Evolutionary conservation across 2,888 invertebrate species (phyloP).

Genomic region (Drosophila kokeensis): DNA sequence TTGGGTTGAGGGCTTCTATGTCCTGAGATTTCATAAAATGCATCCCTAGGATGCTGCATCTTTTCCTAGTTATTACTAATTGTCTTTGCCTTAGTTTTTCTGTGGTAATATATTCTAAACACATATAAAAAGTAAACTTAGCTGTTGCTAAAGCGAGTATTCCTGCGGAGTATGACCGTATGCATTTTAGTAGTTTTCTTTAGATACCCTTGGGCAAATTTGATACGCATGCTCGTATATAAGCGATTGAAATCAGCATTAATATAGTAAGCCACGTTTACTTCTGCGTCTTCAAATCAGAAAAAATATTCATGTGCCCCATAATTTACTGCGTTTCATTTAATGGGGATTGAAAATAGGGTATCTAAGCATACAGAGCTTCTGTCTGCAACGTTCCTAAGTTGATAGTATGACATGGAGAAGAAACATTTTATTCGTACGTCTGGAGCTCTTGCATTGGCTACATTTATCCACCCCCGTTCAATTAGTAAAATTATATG

Average conservation of each 20-base stretch:
- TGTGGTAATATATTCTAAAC: neutral
- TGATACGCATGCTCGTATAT: neutral
- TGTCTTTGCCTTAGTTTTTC: neutral
- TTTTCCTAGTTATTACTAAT: neutral
- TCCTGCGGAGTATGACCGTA: neutral
- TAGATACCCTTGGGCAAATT: neutral
- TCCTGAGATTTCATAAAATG: too few species aligned
- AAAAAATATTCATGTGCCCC: neutral
- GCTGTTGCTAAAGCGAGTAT: neutral
- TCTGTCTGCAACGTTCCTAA: slow-evolving; percentile 1
- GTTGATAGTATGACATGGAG: slow-evolving; percentile 20
- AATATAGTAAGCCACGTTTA: neutral
- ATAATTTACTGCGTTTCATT: neutral
- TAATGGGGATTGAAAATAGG: neutral
- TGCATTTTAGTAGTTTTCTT: neutral
- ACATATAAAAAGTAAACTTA: neutral
- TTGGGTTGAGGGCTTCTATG: too few species aligned
- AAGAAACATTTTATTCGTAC: slow-evolving; percentile 15
- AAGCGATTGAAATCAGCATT: neutral
- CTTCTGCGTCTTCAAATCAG: neutral
- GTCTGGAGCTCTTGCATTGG: slow-evolving; percentile 39
- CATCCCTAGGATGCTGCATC: too few species aligned
- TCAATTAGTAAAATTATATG: slow-evolving; percentile 84
- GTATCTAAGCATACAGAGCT: neutral
- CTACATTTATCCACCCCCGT: slow-evolving; percentile 81